phyloP scores from a whole-genome alignment of 2,888 invertebrate genomes.

The Cremastinae sp. region DNA sequence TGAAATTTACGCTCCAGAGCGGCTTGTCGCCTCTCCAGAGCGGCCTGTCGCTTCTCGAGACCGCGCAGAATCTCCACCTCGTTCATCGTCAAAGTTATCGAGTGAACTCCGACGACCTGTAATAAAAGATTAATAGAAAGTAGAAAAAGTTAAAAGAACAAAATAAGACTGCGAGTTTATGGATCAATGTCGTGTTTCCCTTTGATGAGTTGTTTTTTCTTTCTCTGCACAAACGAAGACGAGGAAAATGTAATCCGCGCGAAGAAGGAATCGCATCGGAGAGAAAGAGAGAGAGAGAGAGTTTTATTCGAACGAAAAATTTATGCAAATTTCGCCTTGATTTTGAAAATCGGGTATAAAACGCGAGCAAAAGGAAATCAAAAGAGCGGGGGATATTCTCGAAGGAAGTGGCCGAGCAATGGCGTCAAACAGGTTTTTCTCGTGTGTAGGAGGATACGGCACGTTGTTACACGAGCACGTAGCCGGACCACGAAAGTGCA shows the following conservation, averaged over 20 bases:
- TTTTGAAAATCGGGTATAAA: background rate
- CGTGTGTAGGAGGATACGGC: constrained; percentile 3
- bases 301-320: background rate
- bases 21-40: constrained; percentile 83
- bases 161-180: no score
- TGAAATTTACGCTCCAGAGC: constrained; percentile 83
- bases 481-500: constrained; percentile 20
- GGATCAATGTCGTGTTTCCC: background rate
- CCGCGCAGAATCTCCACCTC: constrained; percentile 82
- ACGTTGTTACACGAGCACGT: constrained; percentile 31
- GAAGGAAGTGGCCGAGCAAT: background rate
- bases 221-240: no score
- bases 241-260: no score
- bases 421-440: constrained; percentile 2
- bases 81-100: constrained; percentile 77
- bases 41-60: constrained; percentile 83
- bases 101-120: constrained; percentile 77
- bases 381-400: constrained; percentile 1
- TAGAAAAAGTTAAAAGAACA: background rate
- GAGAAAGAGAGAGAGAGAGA: no score
- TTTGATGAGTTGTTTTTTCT: background rate
- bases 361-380: background rate
- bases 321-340: background rate
- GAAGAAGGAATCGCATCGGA: no score
- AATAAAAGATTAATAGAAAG: constrained; percentile 23